Evolutionary conservation across 2,888 invertebrate genomes (phyloP).

Genomic region (Nomada lathburiana): DNA sequence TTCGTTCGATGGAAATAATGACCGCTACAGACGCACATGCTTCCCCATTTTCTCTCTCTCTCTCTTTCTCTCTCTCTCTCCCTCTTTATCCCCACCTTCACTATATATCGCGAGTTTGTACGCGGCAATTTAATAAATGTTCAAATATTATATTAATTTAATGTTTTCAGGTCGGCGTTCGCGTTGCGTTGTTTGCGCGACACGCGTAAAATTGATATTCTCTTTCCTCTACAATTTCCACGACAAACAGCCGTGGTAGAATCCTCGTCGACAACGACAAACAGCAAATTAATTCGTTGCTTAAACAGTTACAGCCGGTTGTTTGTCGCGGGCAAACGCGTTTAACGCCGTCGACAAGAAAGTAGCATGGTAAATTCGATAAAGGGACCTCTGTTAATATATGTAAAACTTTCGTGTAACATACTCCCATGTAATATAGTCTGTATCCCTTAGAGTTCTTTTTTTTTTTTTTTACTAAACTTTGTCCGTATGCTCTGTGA

Average conservation of each 20-base stretch:
- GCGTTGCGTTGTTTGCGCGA: constrained; percentile 18
- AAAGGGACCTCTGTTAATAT: background rate
- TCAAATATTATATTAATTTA: constrained; percentile 44
- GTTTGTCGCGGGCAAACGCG: constrained; percentile 25
- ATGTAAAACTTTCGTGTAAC: background rate
- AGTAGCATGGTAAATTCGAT: constrained; percentile 5
- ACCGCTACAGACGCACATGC: background rate
- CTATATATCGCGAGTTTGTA: constrained; percentile 4
- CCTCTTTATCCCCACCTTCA: background rate
- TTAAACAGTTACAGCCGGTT: constrained; percentile 23
- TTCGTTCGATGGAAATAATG: constrained; percentile 17
- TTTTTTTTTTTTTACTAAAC: too few relatives aligned
- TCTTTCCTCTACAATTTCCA: constrained; percentile 27
- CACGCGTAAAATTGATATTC: constrained; percentile 20
- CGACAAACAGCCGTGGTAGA: constrained; percentile 29
- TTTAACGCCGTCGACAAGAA: constrained; percentile 18
- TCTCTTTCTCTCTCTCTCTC: background rate
- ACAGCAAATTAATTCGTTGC: constrained; percentile 38
- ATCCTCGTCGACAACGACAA: constrained; percentile 31
- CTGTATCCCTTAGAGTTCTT: too few relatives aligned
- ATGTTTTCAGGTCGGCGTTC: constrained; percentile 12
- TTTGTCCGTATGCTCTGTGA: too few relatives aligned
- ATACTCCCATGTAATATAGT: too few relatives aligned
- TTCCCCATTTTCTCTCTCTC: background rate
- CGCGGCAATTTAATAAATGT: constrained; percentile 36